These are phyloP conservation scores for Nothocercus julius DNA, from an alignment of 2,113 vertebrate genomes.

Conservation along the genomic window DNA sequence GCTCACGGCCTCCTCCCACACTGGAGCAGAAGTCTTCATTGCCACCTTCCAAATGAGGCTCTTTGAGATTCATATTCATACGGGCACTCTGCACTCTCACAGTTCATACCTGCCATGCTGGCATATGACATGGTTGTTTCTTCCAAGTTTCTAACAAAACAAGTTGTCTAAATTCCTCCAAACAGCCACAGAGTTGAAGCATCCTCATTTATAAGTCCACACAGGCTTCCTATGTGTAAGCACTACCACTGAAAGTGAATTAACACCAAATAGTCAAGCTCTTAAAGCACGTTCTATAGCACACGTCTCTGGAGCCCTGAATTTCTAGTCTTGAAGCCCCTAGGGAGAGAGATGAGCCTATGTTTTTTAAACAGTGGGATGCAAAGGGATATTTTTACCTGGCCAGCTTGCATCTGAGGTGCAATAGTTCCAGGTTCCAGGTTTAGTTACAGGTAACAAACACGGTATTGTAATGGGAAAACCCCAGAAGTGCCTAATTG, in stretches of 20 bases:
- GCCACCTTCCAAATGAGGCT: neutral
- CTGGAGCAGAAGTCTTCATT: neutral
- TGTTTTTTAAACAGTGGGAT: neutral
- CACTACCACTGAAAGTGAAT: neutral
- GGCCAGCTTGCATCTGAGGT: neutral
- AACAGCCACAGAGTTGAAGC: neutral
- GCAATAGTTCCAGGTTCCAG: neutral
- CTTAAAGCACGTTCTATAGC: neutral
- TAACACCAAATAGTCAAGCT: neutral
- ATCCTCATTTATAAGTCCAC: neutral
- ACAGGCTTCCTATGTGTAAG: neutral
- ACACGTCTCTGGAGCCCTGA: neutral
- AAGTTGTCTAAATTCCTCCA: neutral
- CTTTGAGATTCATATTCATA: fast-evolving
- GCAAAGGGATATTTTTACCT: neutral
- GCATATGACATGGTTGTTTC: neutral
- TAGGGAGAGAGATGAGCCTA: neutral
- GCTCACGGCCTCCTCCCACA: neutral
- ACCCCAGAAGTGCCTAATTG: neutral
- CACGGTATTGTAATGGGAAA: neutral
- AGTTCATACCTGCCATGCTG: neutral
- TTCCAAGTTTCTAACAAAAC: neutral
- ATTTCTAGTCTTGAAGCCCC: neutral
- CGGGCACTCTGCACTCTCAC: neutral
- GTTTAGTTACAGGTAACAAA: neutral